Evolutionary conservation across 1,140 invertebrate species (phyloP), one percentile per base, ranked within the genome.

Genomic region (Telenomus remus): DNA sequence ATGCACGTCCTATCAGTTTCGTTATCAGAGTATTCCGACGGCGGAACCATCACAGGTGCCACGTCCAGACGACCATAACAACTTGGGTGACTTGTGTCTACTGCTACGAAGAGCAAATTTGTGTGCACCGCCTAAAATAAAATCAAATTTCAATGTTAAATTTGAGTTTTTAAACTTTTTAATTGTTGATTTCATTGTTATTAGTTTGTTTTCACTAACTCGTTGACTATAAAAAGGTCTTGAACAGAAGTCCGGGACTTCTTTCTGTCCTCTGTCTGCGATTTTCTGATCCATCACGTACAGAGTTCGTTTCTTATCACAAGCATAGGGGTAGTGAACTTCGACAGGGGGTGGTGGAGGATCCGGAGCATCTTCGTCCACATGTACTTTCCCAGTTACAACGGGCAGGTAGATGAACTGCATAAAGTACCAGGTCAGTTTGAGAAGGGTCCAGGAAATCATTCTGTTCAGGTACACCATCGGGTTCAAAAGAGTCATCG

Each of bases 61-160:
- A 85, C 74, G 34, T 82, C 82, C 14, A 88, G 57, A 64, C 81
- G 81, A 37, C 80, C 79, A 46, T 85, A 85, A 56, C 86, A 88
- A 19, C 82, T 86, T 15, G 79, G 34, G 19, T 79, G 80, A 66
- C 88, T 85, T n/a, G 77, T 84, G 65, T 94, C 90, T 0, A 95
- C 90, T 0, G 95, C 93, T 4, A 97, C 89, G 44, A 97, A 86
- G 8, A 97, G 81, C 49, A 97, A 87, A 88, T 97, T 97, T 8
- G 93, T 94, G 71, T 93, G 89, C 0, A 91, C 91, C 47, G 95
- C 86, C 94, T 95, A 80, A 78, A 90, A 81, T 85, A n/a, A 63
- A 42, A 46, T 39, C 13, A 59, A 1, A 7, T 27, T 27, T 27
- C 19, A 27, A 3, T 6, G 1, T 27, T 6, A 27, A 3, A 27